phyloP scores from a whole-genome alignment of 2,797 vertebrate genomes.

The Calcarius lapponicus region DNA sequence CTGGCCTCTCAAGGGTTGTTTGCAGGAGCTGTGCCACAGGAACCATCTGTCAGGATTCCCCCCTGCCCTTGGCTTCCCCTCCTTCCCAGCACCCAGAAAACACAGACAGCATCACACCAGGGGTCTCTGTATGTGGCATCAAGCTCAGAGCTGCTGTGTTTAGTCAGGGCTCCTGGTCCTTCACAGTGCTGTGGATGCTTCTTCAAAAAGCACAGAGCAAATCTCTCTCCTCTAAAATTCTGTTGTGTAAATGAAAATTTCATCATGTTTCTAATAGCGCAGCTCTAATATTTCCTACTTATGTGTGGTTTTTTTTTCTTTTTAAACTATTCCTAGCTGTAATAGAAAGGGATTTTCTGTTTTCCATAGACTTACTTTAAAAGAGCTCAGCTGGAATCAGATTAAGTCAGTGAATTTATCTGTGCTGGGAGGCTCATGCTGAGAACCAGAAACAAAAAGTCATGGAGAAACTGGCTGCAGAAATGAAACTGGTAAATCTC shows the following conservation, averaged over 20 bases:
- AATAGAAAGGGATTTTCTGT: conserved; percentile 44
- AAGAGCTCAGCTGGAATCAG: conserved; percentile 62
- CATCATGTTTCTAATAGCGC: background rate
- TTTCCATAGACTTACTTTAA: conserved; percentile 46
- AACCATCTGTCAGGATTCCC: conserved; percentile 65
- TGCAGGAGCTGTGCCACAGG: conserved; percentile 58
- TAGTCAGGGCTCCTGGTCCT: background rate
- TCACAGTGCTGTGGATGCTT: background rate
- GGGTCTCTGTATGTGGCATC: background rate
- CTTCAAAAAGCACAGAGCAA: background rate
- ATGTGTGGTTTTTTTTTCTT: background rate
- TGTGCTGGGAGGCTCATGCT: conserved; percentile 24
- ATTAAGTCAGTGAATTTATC: conserved; percentile 55
- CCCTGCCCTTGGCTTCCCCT: background rate
- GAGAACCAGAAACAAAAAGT: conserved; percentile 45
- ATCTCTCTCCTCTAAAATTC: background rate
- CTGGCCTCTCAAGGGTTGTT: conserved; percentile 22
- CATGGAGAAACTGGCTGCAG: conserved; percentile 7
- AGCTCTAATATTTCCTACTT: background rate
- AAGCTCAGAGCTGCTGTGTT: background rate
- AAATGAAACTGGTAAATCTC: background rate
- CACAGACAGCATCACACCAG: background rate
- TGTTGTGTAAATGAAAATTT: background rate
- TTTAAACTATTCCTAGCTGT: background rate
- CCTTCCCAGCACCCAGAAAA: background rate